Evolutionary conservation across 2,797 vertebrate species (phyloP), one percentile per base, ranked within the genome.

Genomic region (Bryconaethiops microstoma): DNA sequence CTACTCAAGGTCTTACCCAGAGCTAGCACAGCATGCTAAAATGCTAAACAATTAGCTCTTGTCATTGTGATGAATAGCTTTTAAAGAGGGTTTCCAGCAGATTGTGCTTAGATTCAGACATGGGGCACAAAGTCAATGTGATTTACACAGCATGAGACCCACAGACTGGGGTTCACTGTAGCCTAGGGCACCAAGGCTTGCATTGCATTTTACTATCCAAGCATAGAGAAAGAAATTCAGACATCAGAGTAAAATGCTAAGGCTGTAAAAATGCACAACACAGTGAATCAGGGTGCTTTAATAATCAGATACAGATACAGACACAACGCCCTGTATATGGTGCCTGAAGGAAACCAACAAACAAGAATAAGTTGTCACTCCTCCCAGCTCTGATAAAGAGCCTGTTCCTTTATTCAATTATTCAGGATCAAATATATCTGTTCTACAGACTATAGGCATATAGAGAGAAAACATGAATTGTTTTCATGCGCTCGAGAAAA

Each of bases 21-120:
- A 67, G 62, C 13, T 62, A 25, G 21, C 40, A 17, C 40, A 54
- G 74, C 45, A 77, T 73, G 76, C 19, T 76, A 74, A 48, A 52
- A 21, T 40, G 63, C 75, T 64, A 74, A 63, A 73, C 69, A 45
- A 81, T 81, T 79, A 79, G 69, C 63, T 76, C 60, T 25, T 81
- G 83, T 77, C 76, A 65, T 17, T 70, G n/a, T 86, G 81, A 85
- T 83, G 25, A 85, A 81, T 77, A 67, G 73, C 67, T 81, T 81
- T 77, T 67, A 39, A 78, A 78, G 23, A 70, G 42, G 17, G 12
- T 50, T 63, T 42, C 23, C 48, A 70, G 70, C 42, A n/a, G 59
- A 74, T 10, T 70, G 50, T 65, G 63, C 40, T 57, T 14, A 29
- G 79, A 73, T 77, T 83, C 68, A 70, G 9, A 65, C 59, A 74